phyloP scores from a whole-genome alignment of 2,888 invertebrate species.

The Lumbricus terrestris region DNA sequence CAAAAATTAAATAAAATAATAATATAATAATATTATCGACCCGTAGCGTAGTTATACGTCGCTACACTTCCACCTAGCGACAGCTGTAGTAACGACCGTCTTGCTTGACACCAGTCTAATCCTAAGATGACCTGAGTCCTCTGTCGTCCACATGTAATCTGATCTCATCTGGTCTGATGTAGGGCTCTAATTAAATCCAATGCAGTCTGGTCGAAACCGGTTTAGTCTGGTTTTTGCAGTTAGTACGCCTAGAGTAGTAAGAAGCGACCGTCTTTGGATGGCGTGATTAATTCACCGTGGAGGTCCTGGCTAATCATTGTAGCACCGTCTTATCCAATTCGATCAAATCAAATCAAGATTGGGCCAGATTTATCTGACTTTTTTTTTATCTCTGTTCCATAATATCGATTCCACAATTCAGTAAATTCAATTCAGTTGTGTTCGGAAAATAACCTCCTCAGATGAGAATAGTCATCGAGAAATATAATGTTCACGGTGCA shows the following conservation, averaged over 20 bases:
- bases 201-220: conserved; percentile 3
- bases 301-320: neutral
- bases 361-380: neutral
- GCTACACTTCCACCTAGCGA: neutral
- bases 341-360: neutral
- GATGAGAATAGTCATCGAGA: neutral
- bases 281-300: neutral
- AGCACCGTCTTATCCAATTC: neutral
- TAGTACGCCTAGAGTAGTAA: no score
- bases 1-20: no score
- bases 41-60: no score
- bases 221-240: neutral
- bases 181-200: neutral
- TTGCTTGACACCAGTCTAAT: neutral
- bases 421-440: neutral
- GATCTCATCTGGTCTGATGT: neutral
- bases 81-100: neutral
- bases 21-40: no score
- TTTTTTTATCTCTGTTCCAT: neutral
- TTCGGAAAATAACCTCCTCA: no score
- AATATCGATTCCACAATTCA: neutral
- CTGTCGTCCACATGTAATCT: neutral
- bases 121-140: neutral
- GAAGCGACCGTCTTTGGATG: neutral
- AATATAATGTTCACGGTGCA: neutral